Evolutionary conservation across 2,888 invertebrate species (phyloP).

Genomic region (Drosophila pseudotalamancana): DNA sequence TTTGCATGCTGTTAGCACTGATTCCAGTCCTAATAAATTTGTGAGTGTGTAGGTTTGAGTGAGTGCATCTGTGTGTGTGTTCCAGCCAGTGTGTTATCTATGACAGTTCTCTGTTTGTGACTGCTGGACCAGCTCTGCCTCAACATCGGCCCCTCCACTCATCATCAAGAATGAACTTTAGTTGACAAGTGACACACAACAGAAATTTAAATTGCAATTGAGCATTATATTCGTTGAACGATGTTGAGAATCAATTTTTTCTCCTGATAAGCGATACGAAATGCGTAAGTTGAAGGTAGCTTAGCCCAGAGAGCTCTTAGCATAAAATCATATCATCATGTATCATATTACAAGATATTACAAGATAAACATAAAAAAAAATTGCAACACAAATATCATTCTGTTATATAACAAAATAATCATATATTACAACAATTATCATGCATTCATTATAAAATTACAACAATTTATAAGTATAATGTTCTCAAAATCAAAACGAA

Average conservation of each 20-base stretch:
- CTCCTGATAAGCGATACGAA: neutral
- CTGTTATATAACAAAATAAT: too few relatives aligned
- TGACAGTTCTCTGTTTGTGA: neutral
- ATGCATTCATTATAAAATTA: too few relatives aligned
- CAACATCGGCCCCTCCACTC: slow-evolving; percentile 6
- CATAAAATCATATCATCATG: neutral
- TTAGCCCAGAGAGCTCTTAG: neutral
- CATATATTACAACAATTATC: too few relatives aligned
- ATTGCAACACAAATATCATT: too few relatives aligned
- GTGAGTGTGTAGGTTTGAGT: neutral
- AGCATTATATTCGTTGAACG: slow-evolving; percentile 15
- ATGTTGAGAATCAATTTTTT: slow-evolving; percentile 9
- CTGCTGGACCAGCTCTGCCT: neutral
- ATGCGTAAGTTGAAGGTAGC: neutral
- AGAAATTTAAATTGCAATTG: slow-evolving; percentile 36
- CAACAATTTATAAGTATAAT: neutral
- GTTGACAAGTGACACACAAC: slow-evolving; percentile 40
- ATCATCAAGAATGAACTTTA: neutral
- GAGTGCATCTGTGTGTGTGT: neutral
- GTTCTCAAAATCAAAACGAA: neutral
- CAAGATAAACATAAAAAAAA: too few relatives aligned
- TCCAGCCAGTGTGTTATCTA: neutral
- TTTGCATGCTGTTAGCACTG: slow-evolving; percentile 36
- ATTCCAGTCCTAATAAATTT: slow-evolving; percentile 8
- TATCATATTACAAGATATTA: too few relatives aligned